phyloP scores from a whole-genome alignment of 1,140 invertebrate genomes.

The Colletes latitarsis region DNA sequence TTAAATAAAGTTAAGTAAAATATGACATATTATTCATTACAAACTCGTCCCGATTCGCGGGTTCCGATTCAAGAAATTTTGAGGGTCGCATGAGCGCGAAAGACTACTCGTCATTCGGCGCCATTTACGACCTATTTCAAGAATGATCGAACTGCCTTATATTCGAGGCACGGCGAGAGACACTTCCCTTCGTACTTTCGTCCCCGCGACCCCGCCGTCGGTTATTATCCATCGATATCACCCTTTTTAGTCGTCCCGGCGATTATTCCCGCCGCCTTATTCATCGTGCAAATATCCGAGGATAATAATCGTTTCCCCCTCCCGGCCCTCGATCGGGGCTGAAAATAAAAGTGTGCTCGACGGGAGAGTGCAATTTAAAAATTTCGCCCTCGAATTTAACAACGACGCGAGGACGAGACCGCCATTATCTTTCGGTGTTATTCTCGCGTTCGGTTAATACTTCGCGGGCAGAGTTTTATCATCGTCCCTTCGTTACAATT shows the following conservation, averaged over 20 bases:
- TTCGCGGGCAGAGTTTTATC: too few species aligned
- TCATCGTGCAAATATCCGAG: conserved; percentile 32
- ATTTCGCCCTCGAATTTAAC: conserved; percentile 10
- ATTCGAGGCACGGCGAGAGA: not conserved
- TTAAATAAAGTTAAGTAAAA: too few species aligned
- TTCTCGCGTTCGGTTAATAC: conserved; percentile 12
- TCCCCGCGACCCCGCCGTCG: not conserved
- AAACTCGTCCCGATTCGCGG: too few species aligned
- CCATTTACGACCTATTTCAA: conserved; percentile 22
- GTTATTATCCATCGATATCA: conserved; percentile 41
- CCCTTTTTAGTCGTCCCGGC: not conserved
- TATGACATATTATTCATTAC: too few species aligned
- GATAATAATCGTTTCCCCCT: conserved; percentile 19
- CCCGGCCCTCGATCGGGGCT: not conserved
- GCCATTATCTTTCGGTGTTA: conserved; percentile 7
- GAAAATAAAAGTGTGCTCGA: conserved; percentile 27
- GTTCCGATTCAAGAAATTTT: too few species aligned
- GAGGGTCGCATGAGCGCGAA: not conserved
- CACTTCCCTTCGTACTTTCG: not conserved
- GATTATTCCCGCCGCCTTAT: conserved; percentile 28
- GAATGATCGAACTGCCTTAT: conserved; percentile 13
- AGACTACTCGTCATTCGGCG: not conserved
- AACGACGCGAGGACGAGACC: not conserved
- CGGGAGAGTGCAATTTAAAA: conserved; percentile 24
- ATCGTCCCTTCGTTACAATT: not conserved